Evolutionary conservation across 2,113 vertebrate species (phyloP).

Genomic region (Cyanoliseus patagonus): DNA sequence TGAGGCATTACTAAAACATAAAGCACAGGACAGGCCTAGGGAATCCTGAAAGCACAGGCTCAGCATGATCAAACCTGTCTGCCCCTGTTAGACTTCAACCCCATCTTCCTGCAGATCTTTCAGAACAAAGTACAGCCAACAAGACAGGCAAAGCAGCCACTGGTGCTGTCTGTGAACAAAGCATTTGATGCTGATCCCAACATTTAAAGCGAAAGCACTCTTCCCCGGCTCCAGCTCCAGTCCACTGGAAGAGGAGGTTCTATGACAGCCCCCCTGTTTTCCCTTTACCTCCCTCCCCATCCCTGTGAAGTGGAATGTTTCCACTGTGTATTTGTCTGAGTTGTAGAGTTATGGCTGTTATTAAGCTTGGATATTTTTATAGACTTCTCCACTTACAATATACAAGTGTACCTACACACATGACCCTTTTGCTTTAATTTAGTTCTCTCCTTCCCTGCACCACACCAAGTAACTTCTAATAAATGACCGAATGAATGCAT

Average conservation of each 20-base stretch:
- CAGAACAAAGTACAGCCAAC: neutral
- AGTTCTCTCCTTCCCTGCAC: neutral
- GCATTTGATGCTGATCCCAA: neutral
- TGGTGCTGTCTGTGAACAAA: neutral
- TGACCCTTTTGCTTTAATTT: conserved; percentile 4
- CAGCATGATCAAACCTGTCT: conserved; percentile 18
- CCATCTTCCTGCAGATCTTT: conserved; percentile 40
- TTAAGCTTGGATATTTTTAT: conserved; percentile 29
- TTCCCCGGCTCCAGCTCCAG: neutral
- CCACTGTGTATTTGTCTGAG: neutral
- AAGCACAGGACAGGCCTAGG: neutral
- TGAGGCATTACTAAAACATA: neutral
- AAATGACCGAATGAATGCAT: conserved; percentile 48
- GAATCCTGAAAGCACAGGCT: neutral
- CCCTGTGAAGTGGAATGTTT: neutral
- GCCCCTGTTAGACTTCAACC: neutral
- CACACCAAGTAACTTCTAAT: conserved; percentile 34
- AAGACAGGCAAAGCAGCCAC: neutral
- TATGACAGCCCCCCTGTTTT: neutral
- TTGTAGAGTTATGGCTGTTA: neutral
- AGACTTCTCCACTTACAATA: neutral
- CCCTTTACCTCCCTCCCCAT: neutral
- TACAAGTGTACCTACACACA: neutral
- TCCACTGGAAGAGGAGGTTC: neutral
- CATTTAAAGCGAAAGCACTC: neutral